These are phyloP conservation scores for Gadus chalcogrammus DNA, from an alignment of 2,113 vertebrate genomes.

Conservation along the genomic window DNA sequence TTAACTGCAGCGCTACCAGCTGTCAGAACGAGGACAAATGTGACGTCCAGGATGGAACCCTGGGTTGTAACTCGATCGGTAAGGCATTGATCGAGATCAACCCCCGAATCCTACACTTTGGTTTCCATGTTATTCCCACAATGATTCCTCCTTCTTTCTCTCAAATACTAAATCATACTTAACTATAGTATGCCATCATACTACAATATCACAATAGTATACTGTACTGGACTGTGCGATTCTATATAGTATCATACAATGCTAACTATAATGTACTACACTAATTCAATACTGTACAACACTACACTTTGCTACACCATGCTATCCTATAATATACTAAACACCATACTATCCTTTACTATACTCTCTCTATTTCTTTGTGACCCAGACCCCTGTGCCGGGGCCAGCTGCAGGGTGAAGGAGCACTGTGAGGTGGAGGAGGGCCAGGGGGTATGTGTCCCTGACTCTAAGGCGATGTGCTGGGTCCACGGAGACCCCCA, in stretches of 20 bases:
- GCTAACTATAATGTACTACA: background rate
- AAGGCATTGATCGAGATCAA: background rate
- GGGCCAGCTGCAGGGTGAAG: conserved; percentile 34
- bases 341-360: background rate
- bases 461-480: conserved; percentile 44
- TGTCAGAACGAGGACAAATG: conserved; percentile 39
- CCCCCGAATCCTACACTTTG: no score
- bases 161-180: no score
- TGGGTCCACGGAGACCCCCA: conserved; percentile 51
- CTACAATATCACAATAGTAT: no score
- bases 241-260: no score
- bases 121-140: no score
- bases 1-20: conserved; percentile 20
- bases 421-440: conserved; percentile 35
- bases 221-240: no score
- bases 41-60: conserved; percentile 10
- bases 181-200: no score
- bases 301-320: background rate
- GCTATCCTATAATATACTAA: background rate
- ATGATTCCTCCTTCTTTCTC: no score
- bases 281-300: background rate
- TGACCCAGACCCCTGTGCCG: conserved; percentile 35
- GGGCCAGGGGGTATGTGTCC: conserved; percentile 24
- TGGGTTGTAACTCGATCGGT: conserved; percentile 32
- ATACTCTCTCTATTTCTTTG: background rate